Evolutionary conservation across 2,113 vertebrate genomes (phyloP).

Genomic region (Pterophyllum scalare): DNA sequence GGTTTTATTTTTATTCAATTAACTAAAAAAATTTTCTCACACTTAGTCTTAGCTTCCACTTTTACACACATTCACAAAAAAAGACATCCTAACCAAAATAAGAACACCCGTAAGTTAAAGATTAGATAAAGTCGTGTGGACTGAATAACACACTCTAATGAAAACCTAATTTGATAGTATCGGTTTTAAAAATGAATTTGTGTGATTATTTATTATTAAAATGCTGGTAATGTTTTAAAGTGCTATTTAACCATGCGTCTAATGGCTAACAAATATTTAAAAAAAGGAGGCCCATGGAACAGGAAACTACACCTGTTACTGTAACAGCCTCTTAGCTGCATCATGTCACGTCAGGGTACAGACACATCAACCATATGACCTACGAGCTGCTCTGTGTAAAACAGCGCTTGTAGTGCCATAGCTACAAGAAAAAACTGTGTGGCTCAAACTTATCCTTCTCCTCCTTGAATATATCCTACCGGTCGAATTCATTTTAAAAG

Average conservation of each 20-base stretch:
- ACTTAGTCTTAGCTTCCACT: not conserved
- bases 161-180: not conserved
- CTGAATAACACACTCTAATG: not conserved
- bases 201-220: not conserved
- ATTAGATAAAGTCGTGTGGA: not conserved
- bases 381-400: not conserved
- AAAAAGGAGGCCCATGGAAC: not conserved
- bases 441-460: not conserved
- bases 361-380: not conserved
- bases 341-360: not conserved
- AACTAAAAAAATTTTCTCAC: not conserved
- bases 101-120: not conserved
- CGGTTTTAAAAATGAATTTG: not conserved
- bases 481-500: slow-evolving; percentile 17
- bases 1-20: not conserved
- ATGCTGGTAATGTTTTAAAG: not conserved
- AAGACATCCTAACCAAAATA: not conserved
- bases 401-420: not conserved
- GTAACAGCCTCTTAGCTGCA: not conserved
- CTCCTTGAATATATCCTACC: slow-evolving; percentile 16
- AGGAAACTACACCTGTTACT: slow-evolving; percentile 19
- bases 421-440: not conserved
- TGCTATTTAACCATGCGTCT: not conserved
- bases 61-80: not conserved
- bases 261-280: not conserved